Evolutionary conservation across 2,797 vertebrate species (phyloP).

Genomic region (Chloroceryle inda): DNA sequence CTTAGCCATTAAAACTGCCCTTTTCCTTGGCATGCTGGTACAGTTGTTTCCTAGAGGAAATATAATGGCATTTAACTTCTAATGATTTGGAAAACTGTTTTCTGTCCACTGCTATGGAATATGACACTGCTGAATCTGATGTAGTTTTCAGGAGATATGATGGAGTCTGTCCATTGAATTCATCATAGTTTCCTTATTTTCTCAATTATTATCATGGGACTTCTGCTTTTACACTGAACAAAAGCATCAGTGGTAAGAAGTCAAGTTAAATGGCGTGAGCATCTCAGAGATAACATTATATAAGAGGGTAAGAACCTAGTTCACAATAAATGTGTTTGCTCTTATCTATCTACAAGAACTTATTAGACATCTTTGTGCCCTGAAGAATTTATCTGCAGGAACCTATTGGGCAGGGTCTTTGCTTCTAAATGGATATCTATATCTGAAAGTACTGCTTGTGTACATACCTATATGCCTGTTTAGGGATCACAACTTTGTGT

Average conservation of each 20-base stretch:
- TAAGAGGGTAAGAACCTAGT: not conserved
- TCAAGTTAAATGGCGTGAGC: not conserved
- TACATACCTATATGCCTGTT: not conserved
- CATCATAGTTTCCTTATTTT: not conserved
- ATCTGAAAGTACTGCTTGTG: not conserved
- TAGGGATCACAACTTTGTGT: not conserved
- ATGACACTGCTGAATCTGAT: not conserved
- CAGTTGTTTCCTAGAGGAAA: not conserved
- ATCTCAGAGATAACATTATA: not conserved
- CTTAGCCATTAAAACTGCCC: not conserved
- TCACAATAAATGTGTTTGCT: not conserved
- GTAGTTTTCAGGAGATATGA: not conserved
- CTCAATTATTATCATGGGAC: not conserved
- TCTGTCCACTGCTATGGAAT: not conserved
- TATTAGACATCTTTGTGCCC: not conserved
- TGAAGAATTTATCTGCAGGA: conserved; percentile 8
- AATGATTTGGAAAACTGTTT: not conserved
- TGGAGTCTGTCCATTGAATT: not conserved
- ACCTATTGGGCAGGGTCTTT: not conserved
- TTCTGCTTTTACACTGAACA: not conserved
- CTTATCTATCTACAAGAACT: not conserved
- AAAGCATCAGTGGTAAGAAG: not conserved
- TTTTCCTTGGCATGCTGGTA: conserved; percentile 30
- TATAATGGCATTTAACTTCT: not conserved
- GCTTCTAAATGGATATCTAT: not conserved